phyloP scores from a whole-genome alignment of 2,113 vertebrate genomes.

The Elanoides forficatus region DNA sequence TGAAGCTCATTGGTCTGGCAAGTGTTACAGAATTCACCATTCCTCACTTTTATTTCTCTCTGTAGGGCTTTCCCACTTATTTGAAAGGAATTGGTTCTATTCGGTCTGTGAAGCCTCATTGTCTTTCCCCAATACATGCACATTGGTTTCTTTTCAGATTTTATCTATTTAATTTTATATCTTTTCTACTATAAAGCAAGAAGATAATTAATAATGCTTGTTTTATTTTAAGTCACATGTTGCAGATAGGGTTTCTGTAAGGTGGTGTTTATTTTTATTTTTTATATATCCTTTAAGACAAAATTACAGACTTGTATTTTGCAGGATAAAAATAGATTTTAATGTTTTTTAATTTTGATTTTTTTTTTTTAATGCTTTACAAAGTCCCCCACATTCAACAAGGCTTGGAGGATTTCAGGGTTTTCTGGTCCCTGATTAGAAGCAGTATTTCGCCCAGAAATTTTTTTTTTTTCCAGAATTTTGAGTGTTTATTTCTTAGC shows the following conservation, averaged over 20 bases:
- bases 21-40: constrained; percentile 77
- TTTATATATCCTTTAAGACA: neutral
- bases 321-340: neutral
- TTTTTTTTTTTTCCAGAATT: neutral
- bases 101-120: constrained; percentile 14
- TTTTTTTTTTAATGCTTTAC: neutral
- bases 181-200: neutral
- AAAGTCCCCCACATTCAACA: neutral
- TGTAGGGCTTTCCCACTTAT: constrained; percentile 52
- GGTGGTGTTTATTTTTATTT: neutral
- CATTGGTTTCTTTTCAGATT: neutral
- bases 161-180: neutral
- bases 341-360: neutral
- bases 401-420: neutral
- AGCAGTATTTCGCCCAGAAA: neutral
- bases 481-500: neutral
- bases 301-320: neutral
- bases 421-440: neutral
- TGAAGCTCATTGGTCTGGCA: constrained; percentile 85
- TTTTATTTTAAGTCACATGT: neutral
- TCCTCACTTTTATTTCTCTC: constrained; percentile 72
- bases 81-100: constrained; percentile 51
- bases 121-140: neutral
- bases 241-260: neutral
- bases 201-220: constrained; percentile 32